phyloP scores from a whole-genome alignment of 1,140 invertebrate species.

The Halesus radiatus region DNA sequence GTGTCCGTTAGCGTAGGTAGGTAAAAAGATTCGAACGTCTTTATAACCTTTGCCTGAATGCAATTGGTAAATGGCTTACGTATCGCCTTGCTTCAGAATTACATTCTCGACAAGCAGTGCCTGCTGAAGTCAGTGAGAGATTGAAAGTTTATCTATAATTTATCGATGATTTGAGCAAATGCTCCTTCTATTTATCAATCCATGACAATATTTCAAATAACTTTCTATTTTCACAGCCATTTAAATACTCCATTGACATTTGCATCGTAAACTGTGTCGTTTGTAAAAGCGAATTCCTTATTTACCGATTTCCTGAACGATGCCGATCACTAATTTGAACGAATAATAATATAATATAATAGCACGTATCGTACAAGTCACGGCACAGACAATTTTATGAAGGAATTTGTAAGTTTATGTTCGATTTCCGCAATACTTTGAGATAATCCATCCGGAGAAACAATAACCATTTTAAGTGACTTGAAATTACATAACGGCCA shows the following conservation, averaged over 20 bases:
- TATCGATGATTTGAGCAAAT: constrained; percentile 1
- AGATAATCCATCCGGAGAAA: neutral
- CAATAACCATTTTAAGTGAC: neutral
- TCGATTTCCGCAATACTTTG: no score
- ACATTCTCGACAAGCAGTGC: no score
- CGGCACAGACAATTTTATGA: no score
- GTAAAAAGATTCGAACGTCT: neutral
- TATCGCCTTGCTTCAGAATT: no score
- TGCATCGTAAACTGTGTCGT: constrained; percentile 8
- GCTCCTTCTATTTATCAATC: constrained; percentile 38
- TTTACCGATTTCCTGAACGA: neutral
- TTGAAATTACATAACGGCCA: neutral
- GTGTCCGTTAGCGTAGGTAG: neutral
- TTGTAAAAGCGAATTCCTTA: constrained; percentile 20
- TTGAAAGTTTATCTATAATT: constrained; percentile 11
- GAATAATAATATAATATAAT: neutral
- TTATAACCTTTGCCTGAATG: neutral
- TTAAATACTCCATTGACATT: constrained; percentile 40
- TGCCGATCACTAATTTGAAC: neutral
- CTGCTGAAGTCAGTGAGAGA: neutral
- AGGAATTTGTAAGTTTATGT: no score
- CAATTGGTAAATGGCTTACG: neutral
- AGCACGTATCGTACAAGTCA: no score
- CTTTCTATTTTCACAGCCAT: constrained; percentile 40
- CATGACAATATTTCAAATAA: constrained; percentile 36